Base-by-base conservation (phyloP, 2,113 vertebrate genomes). In the Esox niger region DNA sequence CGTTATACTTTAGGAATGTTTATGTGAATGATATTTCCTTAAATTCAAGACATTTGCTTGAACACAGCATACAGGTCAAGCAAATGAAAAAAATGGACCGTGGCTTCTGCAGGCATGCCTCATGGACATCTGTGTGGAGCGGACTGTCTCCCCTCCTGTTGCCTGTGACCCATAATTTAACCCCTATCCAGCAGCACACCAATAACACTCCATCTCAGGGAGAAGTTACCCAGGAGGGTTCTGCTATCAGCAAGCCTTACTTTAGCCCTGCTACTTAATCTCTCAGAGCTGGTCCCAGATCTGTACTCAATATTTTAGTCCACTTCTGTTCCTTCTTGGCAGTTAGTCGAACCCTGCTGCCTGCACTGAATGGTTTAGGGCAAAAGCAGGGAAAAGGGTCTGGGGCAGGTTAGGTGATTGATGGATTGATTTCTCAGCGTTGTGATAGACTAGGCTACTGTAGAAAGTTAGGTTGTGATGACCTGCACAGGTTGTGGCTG, bases 151-250 rank as follows among this genome's bases (percentile, higher is more conserved):
- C n/a, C 62, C 74, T 77, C 76, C 3, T 59, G 74, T 71, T 69
- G 58, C 69, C 69, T 32, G 58, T 8, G 33, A 80, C 74, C 70
- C 75, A 76, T 10, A 79, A 64, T 62, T 70, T 75, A 81, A 82
- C 75, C 69, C 47, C 49, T 78, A 80, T 81, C 73, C 71, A 75
- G 71, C 66, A 30, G 74, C 76, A 70, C 68, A 70, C 71, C 67
- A 67, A 70, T 69, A 78, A 74, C 68, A 62, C 68, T 82, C 63
- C 61, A 69, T 83, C 64, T 77, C 60, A 62, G 55, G 68, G 49
- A 70, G 76, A 49, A 79, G 71, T 80, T 68, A 62, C 54, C 79
- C 69, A 63, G 25, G 27, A 81, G 71, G 60, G 64, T 33, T 69
- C 61, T 60, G 79, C 71, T 79, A 76, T 77, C 71, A 77, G 70